Conservation (phyloP, 2,797 vertebrate species). For the Nyctibius grandis region DNA sequence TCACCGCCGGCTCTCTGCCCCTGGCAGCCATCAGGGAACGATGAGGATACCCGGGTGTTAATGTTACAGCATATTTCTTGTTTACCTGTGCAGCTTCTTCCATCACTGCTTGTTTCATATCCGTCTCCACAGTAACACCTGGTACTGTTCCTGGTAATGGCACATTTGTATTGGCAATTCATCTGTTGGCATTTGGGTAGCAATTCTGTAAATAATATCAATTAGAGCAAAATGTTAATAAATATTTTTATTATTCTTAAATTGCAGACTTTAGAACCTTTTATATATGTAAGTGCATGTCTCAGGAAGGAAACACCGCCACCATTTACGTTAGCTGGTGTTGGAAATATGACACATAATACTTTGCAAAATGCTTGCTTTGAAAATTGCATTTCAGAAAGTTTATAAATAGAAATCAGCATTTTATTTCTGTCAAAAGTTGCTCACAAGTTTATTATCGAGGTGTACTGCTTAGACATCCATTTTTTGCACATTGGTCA, state of each 20-base stretch:
- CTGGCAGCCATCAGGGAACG: rapidly evolving
- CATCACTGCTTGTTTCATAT: slow-evolving; percentile 85
- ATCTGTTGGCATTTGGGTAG: slow-evolving; percentile 88
- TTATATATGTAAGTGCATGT: background rate
- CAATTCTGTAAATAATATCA: slow-evolving; percentile 76
- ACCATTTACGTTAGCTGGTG: rapidly evolving
- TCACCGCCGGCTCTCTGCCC: background rate
- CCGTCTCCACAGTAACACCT: slow-evolving; percentile 92
- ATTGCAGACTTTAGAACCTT: background rate
- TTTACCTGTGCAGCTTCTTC: slow-evolving; percentile 90
- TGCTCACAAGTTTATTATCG: background rate
- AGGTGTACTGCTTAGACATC: background rate
- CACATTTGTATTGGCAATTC: slow-evolving; percentile 90
- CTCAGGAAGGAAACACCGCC: background rate
- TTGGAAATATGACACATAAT: background rate
- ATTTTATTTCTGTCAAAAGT: background rate
- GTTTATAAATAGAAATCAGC: background rate
- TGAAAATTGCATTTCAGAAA: background rate
- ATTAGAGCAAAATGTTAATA: background rate
- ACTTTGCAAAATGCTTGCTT: background rate
- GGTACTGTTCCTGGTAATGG: slow-evolving; percentile 87
- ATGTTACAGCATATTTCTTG: rapidly evolving
- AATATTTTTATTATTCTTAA: too few species aligned
- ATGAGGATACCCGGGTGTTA: rapidly evolving
- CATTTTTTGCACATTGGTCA: background rate